phyloP scores from a whole-genome alignment of 2,113 vertebrate species.

The Aphelocoma coerulescens region DNA sequence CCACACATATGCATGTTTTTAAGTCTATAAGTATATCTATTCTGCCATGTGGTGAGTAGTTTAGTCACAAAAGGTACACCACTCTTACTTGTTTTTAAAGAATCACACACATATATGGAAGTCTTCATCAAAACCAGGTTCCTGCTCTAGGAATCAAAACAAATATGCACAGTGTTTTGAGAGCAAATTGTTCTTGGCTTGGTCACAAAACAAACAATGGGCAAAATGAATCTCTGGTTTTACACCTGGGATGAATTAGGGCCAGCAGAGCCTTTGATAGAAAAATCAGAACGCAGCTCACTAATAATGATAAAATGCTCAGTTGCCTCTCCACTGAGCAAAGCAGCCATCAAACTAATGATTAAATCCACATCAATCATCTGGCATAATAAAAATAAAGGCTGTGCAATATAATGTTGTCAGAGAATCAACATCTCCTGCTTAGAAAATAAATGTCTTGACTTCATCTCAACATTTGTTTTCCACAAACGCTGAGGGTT shows the following conservation, averaged over 20 bases:
- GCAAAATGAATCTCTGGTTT: background rate
- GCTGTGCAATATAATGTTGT: background rate
- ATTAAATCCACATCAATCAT: constrained; percentile 48
- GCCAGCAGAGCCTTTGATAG: background rate
- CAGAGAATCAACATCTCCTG: constrained; percentile 22
- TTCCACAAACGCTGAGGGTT: background rate
- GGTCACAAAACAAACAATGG: background rate
- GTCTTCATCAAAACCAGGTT: background rate
- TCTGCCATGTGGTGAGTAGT: background rate
- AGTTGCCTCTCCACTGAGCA: constrained; percentile 14
- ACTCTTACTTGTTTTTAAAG: background rate
- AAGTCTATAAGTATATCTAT: background rate
- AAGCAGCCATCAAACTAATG: constrained; percentile 46
- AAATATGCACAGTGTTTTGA: background rate
- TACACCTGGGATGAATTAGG: constrained; percentile 16
- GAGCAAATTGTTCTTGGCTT: background rate
- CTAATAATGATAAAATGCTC: constrained; percentile 19
- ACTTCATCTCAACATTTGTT: constrained; percentile 36
- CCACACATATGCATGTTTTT: background rate
- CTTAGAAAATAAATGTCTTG: constrained; percentile 48
- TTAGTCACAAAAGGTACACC: background rate
- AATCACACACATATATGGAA: background rate
- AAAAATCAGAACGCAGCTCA: constrained; percentile 43
- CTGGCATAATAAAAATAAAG: constrained; percentile 9
- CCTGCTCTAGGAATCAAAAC: background rate